Conservation (phyloP, 1,140 invertebrate species). For the Polypedilum pembai region DNA sequence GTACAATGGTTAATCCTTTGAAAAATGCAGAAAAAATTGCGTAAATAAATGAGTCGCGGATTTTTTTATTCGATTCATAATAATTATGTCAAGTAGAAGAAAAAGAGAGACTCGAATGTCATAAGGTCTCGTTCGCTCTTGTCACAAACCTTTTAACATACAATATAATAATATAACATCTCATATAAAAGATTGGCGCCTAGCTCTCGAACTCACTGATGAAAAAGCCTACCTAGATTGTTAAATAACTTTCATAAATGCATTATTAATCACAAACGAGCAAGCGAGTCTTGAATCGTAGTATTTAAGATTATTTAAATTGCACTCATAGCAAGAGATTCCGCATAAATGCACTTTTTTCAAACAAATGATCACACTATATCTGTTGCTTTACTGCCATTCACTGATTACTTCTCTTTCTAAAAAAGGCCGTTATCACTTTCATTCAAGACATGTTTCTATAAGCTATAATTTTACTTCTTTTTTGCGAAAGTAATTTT, state of each 20-base stretch:
- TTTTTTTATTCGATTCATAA: too few species aligned
- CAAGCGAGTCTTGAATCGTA: neutral
- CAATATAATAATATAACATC: slow-evolving; percentile 9
- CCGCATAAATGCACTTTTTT: neutral
- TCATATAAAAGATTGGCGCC: slow-evolving; percentile 5
- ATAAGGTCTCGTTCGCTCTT: neutral
- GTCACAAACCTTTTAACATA: slow-evolving; percentile 15
- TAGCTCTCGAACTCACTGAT: neutral
- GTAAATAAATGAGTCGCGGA: neutral
- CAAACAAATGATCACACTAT: too few species aligned
- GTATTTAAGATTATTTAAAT: slow-evolving; percentile 1
- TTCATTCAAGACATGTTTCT: slow-evolving; percentile 3
- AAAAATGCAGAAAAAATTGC: too few species aligned
- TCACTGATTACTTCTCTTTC: too few species aligned
- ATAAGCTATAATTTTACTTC: neutral
- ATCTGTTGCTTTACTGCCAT: too few species aligned
- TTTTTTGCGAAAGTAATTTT: neutral
- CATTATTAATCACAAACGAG: neutral
- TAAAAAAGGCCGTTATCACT: neutral
- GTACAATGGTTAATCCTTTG: too few species aligned
- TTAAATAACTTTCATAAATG: slow-evolving; percentile 19
- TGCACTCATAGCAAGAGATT: neutral
- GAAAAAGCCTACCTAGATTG: neutral
- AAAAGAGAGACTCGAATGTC: neutral
- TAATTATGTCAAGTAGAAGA: slow-evolving; percentile 18